A percentile compares a stretch with the other conserved stretches of the same genome.
Evolutionary conservation across 2,888 invertebrate genomes (phyloP).

Genomic region (Mythimna vitellina): DNA sequence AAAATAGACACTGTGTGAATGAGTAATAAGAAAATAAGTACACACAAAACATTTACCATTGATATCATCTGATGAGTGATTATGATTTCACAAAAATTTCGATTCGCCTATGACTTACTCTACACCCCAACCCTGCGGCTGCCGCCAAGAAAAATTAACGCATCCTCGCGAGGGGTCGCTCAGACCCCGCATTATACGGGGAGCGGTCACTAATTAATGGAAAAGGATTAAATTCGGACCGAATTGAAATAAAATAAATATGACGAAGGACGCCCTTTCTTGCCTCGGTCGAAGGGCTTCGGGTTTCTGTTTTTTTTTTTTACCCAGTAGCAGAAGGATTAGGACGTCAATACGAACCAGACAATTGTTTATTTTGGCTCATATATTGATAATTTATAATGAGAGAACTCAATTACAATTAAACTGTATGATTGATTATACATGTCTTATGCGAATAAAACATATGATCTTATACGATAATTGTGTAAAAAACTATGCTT

Average conservation of each 20-base stretch:
- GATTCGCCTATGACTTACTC: conserved; percentile 62
- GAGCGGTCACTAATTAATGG: conserved; percentile 90
- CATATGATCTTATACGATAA: conserved; percentile 5
- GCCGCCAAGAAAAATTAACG: conserved; percentile 87
- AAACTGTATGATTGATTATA: conserved; percentile 15
- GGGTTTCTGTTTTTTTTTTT: conserved; percentile 58
- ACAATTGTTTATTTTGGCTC: conserved; percentile 69
- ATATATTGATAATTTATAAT: conserved; percentile 57
- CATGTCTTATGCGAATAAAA: conserved; percentile 7
- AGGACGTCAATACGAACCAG: conserved; percentile 76
- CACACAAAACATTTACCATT: not conserved
- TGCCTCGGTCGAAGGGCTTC: conserved; percentile 71
- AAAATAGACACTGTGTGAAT: too few relatives aligned
- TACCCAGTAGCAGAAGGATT: conserved; percentile 65
- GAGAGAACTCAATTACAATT: not conserved
- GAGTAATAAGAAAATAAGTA: too few relatives aligned
- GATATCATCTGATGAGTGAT: not conserved
- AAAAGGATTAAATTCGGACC: conserved; percentile 90
- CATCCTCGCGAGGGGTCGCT: conserved; percentile 77
- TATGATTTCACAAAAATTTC: conserved; percentile 31
- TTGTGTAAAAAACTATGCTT: not conserved
- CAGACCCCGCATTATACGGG: conserved; percentile 81
- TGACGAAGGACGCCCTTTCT: conserved; percentile 85
- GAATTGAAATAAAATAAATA: conserved; percentile 91
- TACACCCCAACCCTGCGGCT: conserved; percentile 73